Evolutionary conservation across 2,888 invertebrate species (phyloP), one percentile per base, ranked within the genome.

Genomic region (Urechis unicinctus): DNA sequence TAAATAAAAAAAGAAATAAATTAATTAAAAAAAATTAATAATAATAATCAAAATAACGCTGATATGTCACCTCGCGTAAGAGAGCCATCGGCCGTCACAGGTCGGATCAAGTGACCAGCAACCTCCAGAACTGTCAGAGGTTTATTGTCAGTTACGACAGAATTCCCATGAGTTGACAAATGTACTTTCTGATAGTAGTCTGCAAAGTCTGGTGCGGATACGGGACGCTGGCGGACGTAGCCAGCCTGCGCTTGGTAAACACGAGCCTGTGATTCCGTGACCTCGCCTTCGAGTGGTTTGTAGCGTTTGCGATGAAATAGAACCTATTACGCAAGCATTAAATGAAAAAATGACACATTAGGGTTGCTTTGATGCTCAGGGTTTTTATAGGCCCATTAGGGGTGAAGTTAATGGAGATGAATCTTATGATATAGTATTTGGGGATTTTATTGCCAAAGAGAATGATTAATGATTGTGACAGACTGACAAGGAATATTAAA

Each of bases 211-310:
- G 57, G 57, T 17, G 57, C 53, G 2, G 53, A 48, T 26, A 56
- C 46, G 31, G 58, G 55, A n/a, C 55, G 55, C 13, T 45, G n/a
- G n/a, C 74, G 59, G 1, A 73, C 65, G 54, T 62, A 69, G 1
- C 74, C 74, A 6, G 69, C 69, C 30, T 65, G 65, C 1, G 69
- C 65, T 28, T 60, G 58, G 54, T 69, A 64, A 13, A 72, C 66
- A 9, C 62, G 63, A 24, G 65, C 61, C 60, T 71, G 66, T 6
- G 74, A 71, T 21, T 62, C 56, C 21, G 28, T 53, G 6, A 74
- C 64, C 26, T 69, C 69, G 9, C 56, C 44, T 45, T 68, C 65
- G 26, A 74, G 61, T 30, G 63, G 60, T 6, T 59, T 53, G 59
- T 70, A 74, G 2, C 61, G 62, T 42, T 63, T 56, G 52, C 68